These are phyloP conservation scores for Tenthredo mesomela DNA, from an alignment of 2,888 invertebrate genomes.

Conservation along the genomic window DNA sequence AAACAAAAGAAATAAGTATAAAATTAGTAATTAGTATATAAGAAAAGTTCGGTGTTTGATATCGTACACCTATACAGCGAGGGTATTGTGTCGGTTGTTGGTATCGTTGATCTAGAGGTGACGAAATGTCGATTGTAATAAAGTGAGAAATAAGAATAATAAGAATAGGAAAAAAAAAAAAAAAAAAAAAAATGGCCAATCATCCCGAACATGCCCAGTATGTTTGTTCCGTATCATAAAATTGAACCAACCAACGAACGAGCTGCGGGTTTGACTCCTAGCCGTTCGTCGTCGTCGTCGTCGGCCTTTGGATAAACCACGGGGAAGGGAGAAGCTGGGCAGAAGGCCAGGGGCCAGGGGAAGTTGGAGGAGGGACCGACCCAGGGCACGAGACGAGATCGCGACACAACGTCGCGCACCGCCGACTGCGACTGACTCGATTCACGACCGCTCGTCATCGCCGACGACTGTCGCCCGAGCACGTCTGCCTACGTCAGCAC, in stretches of 20 bases:
- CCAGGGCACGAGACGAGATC: constrained; percentile 61
- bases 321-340: constrained; percentile 53
- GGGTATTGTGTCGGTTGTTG: not conserved
- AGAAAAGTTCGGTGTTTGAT: not conserved
- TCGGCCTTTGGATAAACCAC: constrained; percentile 50
- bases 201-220: constrained; percentile 23
- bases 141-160: not conserved
- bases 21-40: not conserved
- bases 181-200: constrained; percentile 39
- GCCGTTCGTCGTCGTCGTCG: constrained; percentile 25
- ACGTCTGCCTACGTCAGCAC: constrained; percentile 55
- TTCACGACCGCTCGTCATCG: constrained; percentile 24
- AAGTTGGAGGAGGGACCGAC: constrained; percentile 44
- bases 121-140: not conserved
- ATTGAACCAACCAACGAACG: constrained; percentile 47
- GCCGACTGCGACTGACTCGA: constrained; percentile 74
- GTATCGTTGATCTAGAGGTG: not conserved
- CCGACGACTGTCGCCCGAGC: constrained; percentile 44
- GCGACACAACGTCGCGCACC: constrained; percentile 77
- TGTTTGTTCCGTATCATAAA: not conserved
- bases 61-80: not conserved
- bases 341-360: constrained; percentile 53
- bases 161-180: not conserved
- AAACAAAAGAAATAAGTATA: not conserved
- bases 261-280: not conserved